phyloP scores from a whole-genome alignment of 2,797 vertebrate species.

The Danio aesculapii region DNA sequence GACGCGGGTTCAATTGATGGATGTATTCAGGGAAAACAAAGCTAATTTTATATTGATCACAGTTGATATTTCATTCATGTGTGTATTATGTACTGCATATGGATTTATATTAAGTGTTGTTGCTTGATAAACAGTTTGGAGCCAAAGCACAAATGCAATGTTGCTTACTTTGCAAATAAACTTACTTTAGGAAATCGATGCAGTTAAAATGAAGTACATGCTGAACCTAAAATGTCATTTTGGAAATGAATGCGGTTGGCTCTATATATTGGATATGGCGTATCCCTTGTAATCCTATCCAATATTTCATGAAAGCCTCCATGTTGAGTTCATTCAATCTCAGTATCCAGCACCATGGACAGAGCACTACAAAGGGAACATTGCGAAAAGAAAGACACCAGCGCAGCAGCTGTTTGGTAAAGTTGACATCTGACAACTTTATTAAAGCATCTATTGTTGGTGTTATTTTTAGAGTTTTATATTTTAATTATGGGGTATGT shows the following conservation, averaged over 20 bases:
- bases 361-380: slow-evolving; percentile 54
- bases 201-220: slow-evolving; percentile 12
- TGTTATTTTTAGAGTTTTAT: neutral
- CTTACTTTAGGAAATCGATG: slow-evolving; percentile 3
- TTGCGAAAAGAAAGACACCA: slow-evolving; percentile 50
- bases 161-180: slow-evolving; percentile 6
- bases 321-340: slow-evolving; percentile 50
- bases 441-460: neutral
- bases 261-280: neutral
- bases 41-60: slow-evolving; percentile 10
- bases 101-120: neutral
- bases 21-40: neutral
- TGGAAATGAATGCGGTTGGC: neutral
- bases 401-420: neutral
- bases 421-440: neutral
- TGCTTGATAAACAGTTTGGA: neutral
- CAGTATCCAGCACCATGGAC: slow-evolving; percentile 64
- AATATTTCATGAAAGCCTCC: slow-evolving; percentile 43
- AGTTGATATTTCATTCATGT: slow-evolving; percentile 7
- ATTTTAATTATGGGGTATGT: neutral
- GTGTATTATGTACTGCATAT: neutral
- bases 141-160: neutral
- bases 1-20: neutral
- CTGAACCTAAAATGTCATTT: slow-evolving; percentile 8
- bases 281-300: neutral